These are phyloP conservation scores for Bombus huntii DNA, from an alignment of 1,140 invertebrate genomes.

Conservation along the genomic window DNA sequence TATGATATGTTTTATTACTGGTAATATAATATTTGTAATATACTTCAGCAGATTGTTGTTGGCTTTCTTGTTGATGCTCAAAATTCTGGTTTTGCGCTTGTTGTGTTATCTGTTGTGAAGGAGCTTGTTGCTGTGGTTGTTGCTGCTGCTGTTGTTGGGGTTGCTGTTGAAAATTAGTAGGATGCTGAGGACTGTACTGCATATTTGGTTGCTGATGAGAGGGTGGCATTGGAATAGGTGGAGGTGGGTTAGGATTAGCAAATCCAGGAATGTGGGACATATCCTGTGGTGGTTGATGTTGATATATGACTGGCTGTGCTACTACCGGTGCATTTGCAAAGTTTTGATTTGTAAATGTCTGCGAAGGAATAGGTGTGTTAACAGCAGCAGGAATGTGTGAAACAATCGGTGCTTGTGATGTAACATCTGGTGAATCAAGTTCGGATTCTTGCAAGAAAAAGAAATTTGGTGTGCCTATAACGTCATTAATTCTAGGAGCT, in stretches of 20 bases:
- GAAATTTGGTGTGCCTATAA: conserved; percentile 88
- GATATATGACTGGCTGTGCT: conserved; percentile 78
- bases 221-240: conserved; percentile 80
- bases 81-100: conserved; percentile 65
- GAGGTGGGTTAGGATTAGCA: conserved; percentile 79
- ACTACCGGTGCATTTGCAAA: conserved; percentile 82
- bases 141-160: conserved; percentile 54
- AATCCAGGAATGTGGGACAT: conserved; percentile 80
- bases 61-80: conserved; percentile 62
- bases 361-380: conserved; percentile 87
- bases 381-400: conserved; percentile 83
- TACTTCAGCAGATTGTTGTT: conserved; percentile 65
- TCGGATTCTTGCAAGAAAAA: conserved; percentile 91
- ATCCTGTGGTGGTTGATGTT: conserved; percentile 77
- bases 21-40: background rate
- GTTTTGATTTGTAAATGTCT: conserved; percentile 91
- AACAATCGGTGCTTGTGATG: conserved; percentile 74
- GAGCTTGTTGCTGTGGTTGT: conserved; percentile 46
- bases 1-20: background rate
- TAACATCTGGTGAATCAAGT: conserved; percentile 86
- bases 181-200: conserved; percentile 78
- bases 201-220: conserved; percentile 77
- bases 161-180: conserved; percentile 64
- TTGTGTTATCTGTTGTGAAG: conserved; percentile 57
- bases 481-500: conserved; percentile 87